These are phyloP conservation scores for Bombus superbus DNA, from an alignment of 1,140 invertebrate genomes.

Conservation along the genomic window DNA sequence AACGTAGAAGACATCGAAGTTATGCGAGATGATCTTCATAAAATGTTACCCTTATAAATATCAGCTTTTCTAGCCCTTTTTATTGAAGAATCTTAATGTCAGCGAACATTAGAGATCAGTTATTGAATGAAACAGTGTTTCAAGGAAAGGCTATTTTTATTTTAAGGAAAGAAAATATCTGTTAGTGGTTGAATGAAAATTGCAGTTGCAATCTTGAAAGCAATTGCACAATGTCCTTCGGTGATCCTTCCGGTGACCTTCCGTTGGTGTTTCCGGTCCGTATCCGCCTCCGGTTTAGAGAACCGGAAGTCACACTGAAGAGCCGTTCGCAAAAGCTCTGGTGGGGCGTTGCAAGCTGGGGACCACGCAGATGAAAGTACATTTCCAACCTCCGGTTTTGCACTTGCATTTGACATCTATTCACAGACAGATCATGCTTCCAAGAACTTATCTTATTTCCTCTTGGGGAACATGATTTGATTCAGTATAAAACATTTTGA, in stretches of 20 bases:
- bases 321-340: not conserved
- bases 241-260: constrained; percentile 44
- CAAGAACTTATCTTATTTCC: not conserved
- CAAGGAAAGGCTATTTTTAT: not conserved
- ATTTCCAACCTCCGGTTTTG: not conserved
- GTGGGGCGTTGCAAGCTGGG: not conserved
- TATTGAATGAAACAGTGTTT: not conserved
- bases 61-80: not conserved
- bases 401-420: not conserved
- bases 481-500: not conserved
- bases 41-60: not conserved
- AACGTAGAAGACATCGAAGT: not conserved
- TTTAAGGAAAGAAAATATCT: not conserved
- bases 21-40: not conserved
- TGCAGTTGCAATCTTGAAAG: not conserved
- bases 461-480: not conserved
- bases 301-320: constrained; percentile 27
- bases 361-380: constrained; percentile 6
- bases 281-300: constrained; percentile 14
- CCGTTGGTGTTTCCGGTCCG: constrained; percentile 31
- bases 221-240: constrained; percentile 19
- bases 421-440: not conserved
- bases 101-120: not conserved
- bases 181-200: not conserved
- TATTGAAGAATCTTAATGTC: not conserved